Conservation (phyloP, 2,797 vertebrate genomes). For the Arnoldichthys spilopterus region DNA sequence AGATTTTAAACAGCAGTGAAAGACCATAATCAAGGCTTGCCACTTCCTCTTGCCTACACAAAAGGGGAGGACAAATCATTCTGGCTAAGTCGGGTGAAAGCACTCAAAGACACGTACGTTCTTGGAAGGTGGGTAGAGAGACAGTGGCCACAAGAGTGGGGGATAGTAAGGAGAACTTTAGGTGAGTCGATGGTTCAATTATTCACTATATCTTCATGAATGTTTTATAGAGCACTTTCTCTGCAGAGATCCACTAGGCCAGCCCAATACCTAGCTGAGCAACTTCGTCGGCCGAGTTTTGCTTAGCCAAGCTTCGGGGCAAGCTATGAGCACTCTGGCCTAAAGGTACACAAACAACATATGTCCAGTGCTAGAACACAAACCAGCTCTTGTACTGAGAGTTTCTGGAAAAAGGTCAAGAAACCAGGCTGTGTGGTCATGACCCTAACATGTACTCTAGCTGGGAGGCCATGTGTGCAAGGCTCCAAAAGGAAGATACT, state of each 20-base stretch:
- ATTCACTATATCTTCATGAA: conserved; percentile 57
- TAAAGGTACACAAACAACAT: conserved; percentile 33
- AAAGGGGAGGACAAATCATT: conserved; percentile 36
- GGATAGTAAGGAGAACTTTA: conserved; percentile 25
- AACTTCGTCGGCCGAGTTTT: conserved; percentile 22
- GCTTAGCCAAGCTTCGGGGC: conserved; percentile 4
- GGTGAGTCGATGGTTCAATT: conserved; percentile 52
- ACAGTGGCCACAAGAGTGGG: conserved; percentile 16
- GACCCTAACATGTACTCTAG: background rate
- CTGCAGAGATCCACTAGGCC: conserved; percentile 33
- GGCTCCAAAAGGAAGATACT: conserved; percentile 13
- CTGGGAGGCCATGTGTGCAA: background rate
- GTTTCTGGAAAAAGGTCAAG: background rate
- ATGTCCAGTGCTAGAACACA: background rate
- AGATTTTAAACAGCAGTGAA: conserved; percentile 49
- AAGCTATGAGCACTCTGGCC: conserved; percentile 20
- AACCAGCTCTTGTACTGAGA: background rate
- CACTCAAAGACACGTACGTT: conserved; percentile 28
- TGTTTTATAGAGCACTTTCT: conserved; percentile 53
- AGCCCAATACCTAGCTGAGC: conserved; percentile 9
- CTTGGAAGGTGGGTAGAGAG: conserved; percentile 11
- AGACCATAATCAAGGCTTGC: conserved; percentile 54
- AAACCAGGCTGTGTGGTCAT: background rate
- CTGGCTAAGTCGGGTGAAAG: conserved; percentile 15
- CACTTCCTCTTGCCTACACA: conserved; percentile 48